phyloP scores from a whole-genome alignment of 92 coral and sea anemone species.

The Scolanthus callimorphus region DNA sequence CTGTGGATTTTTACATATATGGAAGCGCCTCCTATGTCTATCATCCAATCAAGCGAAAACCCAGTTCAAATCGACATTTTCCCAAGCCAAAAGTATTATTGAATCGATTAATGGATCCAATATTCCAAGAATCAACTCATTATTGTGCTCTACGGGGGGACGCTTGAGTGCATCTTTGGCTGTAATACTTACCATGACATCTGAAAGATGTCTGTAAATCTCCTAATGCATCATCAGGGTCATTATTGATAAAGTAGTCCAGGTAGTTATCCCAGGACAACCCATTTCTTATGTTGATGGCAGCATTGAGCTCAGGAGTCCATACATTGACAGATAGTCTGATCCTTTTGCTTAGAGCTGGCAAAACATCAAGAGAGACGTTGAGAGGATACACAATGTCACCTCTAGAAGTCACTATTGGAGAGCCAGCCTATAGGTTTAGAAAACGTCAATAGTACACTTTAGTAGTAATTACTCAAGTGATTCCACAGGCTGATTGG shows the following conservation, averaged over 20 bases:
- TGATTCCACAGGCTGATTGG: too few relatives aligned
- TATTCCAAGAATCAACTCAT: too few relatives aligned
- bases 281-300: slow-evolving; percentile 10
- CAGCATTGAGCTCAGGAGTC: slow-evolving; percentile 77
- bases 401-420: slow-evolving; percentile 64
- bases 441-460: too few relatives aligned
- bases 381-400: slow-evolving; percentile 77
- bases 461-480: too few relatives aligned
- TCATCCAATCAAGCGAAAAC: too few relatives aligned
- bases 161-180: too few relatives aligned
- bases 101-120: too few relatives aligned
- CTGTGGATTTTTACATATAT: too few relatives aligned
- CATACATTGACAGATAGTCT: slow-evolving; percentile 81
- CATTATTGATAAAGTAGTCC: slow-evolving; percentile 46
- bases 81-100: too few relatives aligned
- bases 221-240: slow-evolving; percentile 58
- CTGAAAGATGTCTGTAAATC: slow-evolving; percentile 64
- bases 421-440: slow-evolving; percentile 35
- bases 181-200: slow-evolving; percentile 73
- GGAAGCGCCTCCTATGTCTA: too few relatives aligned
- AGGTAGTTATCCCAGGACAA: slow-evolving; percentile 21
- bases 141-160: too few relatives aligned
- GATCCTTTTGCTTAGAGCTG: slow-evolving; percentile 70
- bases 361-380: slow-evolving; percentile 65
- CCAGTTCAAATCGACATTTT: too few relatives aligned